Base-by-base conservation (phyloP, 2,888 invertebrate genomes). In the Eilema sororculum region DNA sequence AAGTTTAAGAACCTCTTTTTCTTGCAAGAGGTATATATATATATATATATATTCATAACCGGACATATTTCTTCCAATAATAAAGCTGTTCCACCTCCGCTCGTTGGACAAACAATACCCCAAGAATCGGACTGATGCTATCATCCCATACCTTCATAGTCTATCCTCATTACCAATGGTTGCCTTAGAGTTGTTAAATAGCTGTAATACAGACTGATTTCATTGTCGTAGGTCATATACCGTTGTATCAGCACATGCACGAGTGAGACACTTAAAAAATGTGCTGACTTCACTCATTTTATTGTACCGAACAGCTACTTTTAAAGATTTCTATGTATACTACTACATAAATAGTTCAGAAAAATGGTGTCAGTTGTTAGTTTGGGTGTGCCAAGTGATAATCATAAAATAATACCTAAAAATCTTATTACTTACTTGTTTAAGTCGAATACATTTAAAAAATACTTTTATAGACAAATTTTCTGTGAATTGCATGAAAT, bases 151-250 rank as follows among this genome's bases (percentile, higher is more conserved):
- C 78, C 71, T 74, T 76, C 76, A 86, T 84, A 80, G 81, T 83
- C 77, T 89, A 89, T 87, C 87, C 85, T 90, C 89, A 86, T 88
- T 86, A 90, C 93, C 93, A 89, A 91, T 80, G 84, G 93, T 91
- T 93, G 93, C 93, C 93, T 94, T 93, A 92, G 81, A 83, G 75
- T 87, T 85, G 84, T 85, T 86, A 83, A 72, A 72, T 65, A 37
- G 71, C 71, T 74, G 69, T 75, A 71, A 71, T 74, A 78, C 66
- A 65, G 66, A 25, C 10, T 72, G 75, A 56, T 52, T n/a, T 52
- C 52, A 52, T n/a, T 52, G 52, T 52, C 52, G 52, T 52, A n/a
- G 6, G 20, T n/a, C n/a, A n/a, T 52, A 41, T 52, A 9, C 8
- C n/a, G 52, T n/a, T n/a, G n/a, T 9, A n/a, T 52, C 52, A 52